Evolutionary conservation across 2,113 vertebrate genomes (phyloP).

Genomic region (Apistogramma diplotaenia): DNA sequence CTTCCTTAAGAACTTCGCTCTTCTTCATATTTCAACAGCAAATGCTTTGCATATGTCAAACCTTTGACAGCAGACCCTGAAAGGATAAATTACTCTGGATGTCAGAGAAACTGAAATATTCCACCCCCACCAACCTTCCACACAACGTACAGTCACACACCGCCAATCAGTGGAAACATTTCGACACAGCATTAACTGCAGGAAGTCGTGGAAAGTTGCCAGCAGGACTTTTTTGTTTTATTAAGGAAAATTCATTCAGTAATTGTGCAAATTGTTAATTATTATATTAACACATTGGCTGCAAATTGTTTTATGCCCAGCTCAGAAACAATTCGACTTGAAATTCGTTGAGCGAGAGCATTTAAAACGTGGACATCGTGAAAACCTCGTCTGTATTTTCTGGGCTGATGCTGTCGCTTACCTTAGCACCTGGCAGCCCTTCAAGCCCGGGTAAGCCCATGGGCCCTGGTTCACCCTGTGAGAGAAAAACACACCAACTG

Average conservation of each 20-base stretch:
- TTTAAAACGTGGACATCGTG: not conserved
- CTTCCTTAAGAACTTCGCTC: not conserved
- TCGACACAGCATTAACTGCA: not conserved
- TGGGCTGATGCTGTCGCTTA: constrained; percentile 58
- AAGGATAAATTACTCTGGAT: constrained; percentile 23
- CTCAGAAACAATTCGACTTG: not conserved
- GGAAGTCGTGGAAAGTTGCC: not conserved
- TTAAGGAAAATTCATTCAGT: not conserved
- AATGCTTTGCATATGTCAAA: constrained; percentile 27
- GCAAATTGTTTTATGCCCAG: not conserved
- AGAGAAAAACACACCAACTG: constrained; percentile 53
- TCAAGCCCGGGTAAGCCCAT: constrained; percentile 96
- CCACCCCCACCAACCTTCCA: constrained; percentile 2
- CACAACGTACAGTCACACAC: constrained; percentile 1
- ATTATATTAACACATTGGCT: not conserved
- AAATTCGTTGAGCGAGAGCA: not conserved
- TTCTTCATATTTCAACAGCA: constrained; percentile 3
- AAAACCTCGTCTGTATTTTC: not conserved
- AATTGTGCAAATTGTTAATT: not conserved
- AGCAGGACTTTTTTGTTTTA: not conserved
- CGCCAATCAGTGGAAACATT: not conserved
- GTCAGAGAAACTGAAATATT: constrained; percentile 8
- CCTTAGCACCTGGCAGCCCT: constrained; percentile 93
- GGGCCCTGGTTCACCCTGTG: constrained; percentile 89
- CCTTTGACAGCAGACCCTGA: constrained; percentile 8